Evolutionary conservation across 2,888 invertebrate genomes (phyloP), one percentile per base, ranked within the genome.

Genomic region (Cryptocephalus primarius): DNA sequence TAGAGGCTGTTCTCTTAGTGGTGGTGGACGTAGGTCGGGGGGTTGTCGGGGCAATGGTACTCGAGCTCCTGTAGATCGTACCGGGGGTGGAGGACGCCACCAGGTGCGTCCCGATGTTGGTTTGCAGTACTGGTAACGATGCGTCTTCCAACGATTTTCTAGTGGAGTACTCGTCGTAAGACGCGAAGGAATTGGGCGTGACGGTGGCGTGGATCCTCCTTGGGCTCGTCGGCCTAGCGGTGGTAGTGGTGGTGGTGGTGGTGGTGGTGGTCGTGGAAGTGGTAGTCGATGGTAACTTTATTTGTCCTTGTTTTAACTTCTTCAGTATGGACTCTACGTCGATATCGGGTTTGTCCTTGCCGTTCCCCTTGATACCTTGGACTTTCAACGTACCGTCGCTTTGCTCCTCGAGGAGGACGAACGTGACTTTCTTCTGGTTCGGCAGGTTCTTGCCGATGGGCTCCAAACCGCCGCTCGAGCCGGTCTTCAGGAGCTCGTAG

Each of bases 331-430:
- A 84, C 57, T 88, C 87, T 0, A 89, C 84, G 61, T 88, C 87
- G 4, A 80, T 78, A 42, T 83, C 82, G 56, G 81, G 82, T 46
- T 83, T 77, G 56, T 80, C 82, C 43, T 82, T 75, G 1, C 80
- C 75, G 58, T 85, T 88, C 0, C 88, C 86, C 70, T 85, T 85
- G 1, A 88, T 82, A 1, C 88, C 88, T 65, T 88, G 87, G 0
- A 89, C 88, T 69, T 88, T 88, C 55, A 85, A 85, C 22, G 85
- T 84, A 8, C 89, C 89, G 59, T 89, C 89, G 4, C 84, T 78
- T 64, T 89, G 89, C 63, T 90, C 89, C 67, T 89, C 89, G 9
- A 90, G 71, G 40, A 89, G 83, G 0, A 90, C 89, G 59, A 89
- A 89, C 0, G 89, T 89, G 0, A 89, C 88, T 63, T 88, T 88